Percentiles rank a stretch among this genome's conserved stretches.
Conservation (phyloP, 2,888 invertebrate genomes). For the Selenia dentaria region DNA sequence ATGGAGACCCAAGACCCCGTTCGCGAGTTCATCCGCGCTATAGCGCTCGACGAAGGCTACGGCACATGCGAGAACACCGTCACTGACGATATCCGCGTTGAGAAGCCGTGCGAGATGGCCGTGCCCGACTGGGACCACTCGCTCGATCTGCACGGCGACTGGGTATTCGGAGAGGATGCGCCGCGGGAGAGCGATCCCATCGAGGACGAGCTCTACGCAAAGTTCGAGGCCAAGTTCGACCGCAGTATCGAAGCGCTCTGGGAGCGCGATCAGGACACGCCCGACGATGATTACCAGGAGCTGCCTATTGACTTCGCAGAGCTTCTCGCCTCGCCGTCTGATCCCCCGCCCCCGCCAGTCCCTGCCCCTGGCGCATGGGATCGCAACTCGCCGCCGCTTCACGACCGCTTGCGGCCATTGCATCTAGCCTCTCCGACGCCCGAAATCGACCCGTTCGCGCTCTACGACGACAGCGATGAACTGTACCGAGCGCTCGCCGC, state of each 20-base stretch:
- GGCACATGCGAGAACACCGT: slow-evolving; percentile 80
- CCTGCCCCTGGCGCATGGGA: too few relatives aligned
- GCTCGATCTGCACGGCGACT: slow-evolving; percentile 59
- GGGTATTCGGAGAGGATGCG: slow-evolving; percentile 63
- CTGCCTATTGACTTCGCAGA: slow-evolving; percentile 86
- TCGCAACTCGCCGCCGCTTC: slow-evolving; percentile 51
- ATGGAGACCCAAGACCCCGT: slow-evolving; percentile 78
- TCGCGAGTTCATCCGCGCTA: slow-evolving; percentile 75
- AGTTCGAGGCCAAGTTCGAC: slow-evolving; percentile 88
- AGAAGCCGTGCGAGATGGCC: slow-evolving; percentile 38
- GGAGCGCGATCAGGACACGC: slow-evolving; percentile 81
- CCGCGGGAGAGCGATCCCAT: slow-evolving; percentile 59
- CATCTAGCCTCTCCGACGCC: slow-evolving; percentile 51
- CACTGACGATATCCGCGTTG: slow-evolving; percentile 48
- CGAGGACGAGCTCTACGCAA: slow-evolving; percentile 83
- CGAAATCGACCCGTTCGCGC: slow-evolving; percentile 57
- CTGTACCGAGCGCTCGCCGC: slow-evolving; percentile 66
- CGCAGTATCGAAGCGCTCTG: slow-evolving; percentile 88
- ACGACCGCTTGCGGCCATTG: slow-evolving; percentile 58
- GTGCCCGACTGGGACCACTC: slow-evolving; percentile 71
- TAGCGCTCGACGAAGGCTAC: slow-evolving; percentile 79
- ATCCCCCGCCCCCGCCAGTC: slow-evolving; percentile 34
- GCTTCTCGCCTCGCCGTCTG: slow-evolving; percentile 84
- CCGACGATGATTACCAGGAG: slow-evolving; percentile 84
- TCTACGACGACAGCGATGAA: slow-evolving; percentile 68